Conservation (phyloP, 2,797 vertebrate genomes). For the Diglossa cyanea region DNA sequence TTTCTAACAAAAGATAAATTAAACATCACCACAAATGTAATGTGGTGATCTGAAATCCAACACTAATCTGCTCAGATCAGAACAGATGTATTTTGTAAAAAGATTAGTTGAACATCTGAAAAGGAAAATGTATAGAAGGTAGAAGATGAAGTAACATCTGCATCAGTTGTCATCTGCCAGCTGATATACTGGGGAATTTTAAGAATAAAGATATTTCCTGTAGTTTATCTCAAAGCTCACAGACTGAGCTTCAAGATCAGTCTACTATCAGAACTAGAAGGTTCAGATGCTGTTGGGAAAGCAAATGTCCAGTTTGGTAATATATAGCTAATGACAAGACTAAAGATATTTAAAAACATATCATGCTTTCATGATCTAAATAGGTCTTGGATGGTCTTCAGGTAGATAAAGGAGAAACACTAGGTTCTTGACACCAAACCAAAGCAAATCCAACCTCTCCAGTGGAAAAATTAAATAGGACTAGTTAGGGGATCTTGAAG, state of each 20-base stretch:
- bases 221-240: neutral
- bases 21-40: neutral
- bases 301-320: neutral
- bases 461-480: neutral
- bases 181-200: neutral
- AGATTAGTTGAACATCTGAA: neutral
- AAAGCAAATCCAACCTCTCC: neutral
- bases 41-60: neutral
- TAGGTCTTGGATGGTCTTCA: neutral
- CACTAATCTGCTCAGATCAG: neutral
- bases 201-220: neutral
- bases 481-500: neutral
- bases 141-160: neutral
- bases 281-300: neutral
- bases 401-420: neutral
- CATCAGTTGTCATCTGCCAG: neutral
- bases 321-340: neutral
- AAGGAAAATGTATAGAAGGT: neutral
- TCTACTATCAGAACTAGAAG: neutral
- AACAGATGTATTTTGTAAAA: neutral
- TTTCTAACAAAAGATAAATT: neutral
- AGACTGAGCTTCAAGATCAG: neutral
- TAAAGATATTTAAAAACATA: neutral
- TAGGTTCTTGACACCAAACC: neutral
- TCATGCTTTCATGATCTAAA: neutral